Evolutionary conservation across 2,888 invertebrate genomes (phyloP).

Genomic region (Sericinus montela): DNA sequence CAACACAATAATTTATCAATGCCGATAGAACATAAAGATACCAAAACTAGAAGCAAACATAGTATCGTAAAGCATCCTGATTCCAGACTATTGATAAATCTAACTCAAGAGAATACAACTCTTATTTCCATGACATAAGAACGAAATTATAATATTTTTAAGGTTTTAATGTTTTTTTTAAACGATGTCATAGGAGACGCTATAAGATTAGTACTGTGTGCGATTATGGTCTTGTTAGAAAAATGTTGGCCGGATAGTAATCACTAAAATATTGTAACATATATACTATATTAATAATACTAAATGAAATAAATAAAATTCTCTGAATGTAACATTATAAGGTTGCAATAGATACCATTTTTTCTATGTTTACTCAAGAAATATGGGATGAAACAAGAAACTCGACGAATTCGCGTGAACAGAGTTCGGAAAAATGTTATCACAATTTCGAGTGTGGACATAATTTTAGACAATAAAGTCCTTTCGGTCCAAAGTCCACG

Average conservation of each 20-base stretch:
- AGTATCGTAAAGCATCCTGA: conserved; percentile 5
- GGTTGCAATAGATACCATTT: too few relatives aligned
- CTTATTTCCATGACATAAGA: not conserved
- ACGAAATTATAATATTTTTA: not conserved
- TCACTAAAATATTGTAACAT: conserved; percentile 43
- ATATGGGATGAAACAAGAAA: too few relatives aligned
- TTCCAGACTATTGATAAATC: not conserved
- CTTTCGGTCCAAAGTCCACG: too few relatives aligned
- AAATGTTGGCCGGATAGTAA: conserved; percentile 32
- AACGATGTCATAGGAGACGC: conserved; percentile 26
- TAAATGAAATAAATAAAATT: too few relatives aligned
- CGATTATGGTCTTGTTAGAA: conserved; percentile 24
- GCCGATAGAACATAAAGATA: conserved; percentile 2
- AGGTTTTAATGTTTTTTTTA: conserved; percentile 4
- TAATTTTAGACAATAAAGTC: too few relatives aligned
- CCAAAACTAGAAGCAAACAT: too few relatives aligned
- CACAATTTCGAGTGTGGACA: too few relatives aligned
- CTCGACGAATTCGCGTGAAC: too few relatives aligned
- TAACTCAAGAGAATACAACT: not conserved
- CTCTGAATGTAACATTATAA: too few relatives aligned
- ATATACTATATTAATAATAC: too few relatives aligned
- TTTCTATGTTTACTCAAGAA: too few relatives aligned
- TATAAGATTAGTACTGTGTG: conserved; percentile 22
- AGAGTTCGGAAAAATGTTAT: too few relatives aligned
- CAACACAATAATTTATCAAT: conserved; percentile 9